Percentiles rank a stretch among this genome's conserved stretches.
Conservation (phyloP, 2,113 vertebrate genomes). For the Chaenocephalus aceratus region DNA sequence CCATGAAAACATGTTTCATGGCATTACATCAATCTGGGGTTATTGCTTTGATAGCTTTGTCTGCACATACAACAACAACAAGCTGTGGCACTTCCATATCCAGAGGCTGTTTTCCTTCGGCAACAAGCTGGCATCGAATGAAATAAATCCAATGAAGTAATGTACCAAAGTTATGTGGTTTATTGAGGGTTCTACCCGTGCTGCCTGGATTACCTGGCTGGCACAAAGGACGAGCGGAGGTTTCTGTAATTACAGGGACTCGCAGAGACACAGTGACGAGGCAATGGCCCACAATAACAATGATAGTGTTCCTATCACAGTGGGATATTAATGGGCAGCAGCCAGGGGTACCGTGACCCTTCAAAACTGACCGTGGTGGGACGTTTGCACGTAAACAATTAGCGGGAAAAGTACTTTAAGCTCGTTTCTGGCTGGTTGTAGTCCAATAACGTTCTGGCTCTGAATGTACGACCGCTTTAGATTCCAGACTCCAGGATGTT, state of each 20-base stretch:
- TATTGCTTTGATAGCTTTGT: slow-evolving; percentile 37
- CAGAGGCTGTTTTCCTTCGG: slow-evolving; percentile 30
- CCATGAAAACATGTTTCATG: background rate
- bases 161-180: slow-evolving; percentile 3
- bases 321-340: background rate
- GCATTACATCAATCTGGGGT: slow-evolving; percentile 18
- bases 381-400: background rate
- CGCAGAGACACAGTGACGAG: slow-evolving; percentile 61
- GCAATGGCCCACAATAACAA: slow-evolving; percentile 72
- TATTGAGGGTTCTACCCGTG: slow-evolving; percentile 35
- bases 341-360: slow-evolving; percentile 14
- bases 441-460: background rate
- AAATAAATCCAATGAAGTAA: background rate
- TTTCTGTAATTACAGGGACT: slow-evolving; percentile 73
- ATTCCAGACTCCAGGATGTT: background rate
- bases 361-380: background rate
- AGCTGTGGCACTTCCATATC: slow-evolving; percentile 31
- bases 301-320: slow-evolving; percentile 64
- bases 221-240: slow-evolving; percentile 53
- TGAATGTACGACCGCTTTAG: background rate
- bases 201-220: slow-evolving; percentile 49
- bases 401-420: background rate
- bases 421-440: background rate
- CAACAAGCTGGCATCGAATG: background rate
- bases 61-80: slow-evolving; percentile 39